phyloP scores from a whole-genome alignment of 1,140 invertebrate genomes.

The Drosophila santomea region DNA sequence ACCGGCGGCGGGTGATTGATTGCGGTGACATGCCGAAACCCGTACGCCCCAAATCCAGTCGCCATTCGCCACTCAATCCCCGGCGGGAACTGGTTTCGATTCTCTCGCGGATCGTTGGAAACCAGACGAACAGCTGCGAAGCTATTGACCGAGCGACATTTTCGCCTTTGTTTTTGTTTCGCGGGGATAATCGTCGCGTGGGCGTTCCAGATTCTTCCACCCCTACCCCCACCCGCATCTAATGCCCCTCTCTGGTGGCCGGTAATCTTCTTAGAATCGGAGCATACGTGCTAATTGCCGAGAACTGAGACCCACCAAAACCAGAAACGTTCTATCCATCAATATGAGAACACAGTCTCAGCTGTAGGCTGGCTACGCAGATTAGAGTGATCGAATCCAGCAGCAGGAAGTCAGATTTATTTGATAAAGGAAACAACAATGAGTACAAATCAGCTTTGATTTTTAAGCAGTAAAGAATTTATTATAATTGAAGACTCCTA shows the following conservation, averaged over 20 bases:
- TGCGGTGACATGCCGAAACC: conserved; percentile 57
- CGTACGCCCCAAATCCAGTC: conserved; percentile 44
- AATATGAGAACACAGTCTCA: background rate
- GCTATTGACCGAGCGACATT: conserved; percentile 78
- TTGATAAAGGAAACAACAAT: background rate
- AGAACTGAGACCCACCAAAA: background rate
- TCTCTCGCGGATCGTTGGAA: conserved; percentile 22
- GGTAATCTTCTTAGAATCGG: conserved; percentile 1
- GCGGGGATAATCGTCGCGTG: conserved; percentile 29
- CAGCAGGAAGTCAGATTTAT: background rate
- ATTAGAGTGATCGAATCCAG: background rate
- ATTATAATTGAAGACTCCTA: no score
- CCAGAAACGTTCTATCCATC: background rate
- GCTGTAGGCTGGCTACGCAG: background rate
- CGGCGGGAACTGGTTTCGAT: conserved; percentile 66
- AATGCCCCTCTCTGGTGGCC: background rate
- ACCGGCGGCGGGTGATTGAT: conserved; percentile 56
- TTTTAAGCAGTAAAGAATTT: no score
- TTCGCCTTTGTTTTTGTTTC: conserved; percentile 43
- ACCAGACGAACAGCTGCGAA: conserved; percentile 69
- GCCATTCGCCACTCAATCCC: conserved; percentile 26
- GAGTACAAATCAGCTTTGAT: no score
- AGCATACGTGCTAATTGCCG: conserved; percentile 16
- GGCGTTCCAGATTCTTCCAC: conserved; percentile 27
- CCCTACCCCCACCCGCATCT: background rate